Evolutionary conservation across 2,113 vertebrate species (phyloP).

Genomic region (Pomatorhinus ruficollis): DNA sequence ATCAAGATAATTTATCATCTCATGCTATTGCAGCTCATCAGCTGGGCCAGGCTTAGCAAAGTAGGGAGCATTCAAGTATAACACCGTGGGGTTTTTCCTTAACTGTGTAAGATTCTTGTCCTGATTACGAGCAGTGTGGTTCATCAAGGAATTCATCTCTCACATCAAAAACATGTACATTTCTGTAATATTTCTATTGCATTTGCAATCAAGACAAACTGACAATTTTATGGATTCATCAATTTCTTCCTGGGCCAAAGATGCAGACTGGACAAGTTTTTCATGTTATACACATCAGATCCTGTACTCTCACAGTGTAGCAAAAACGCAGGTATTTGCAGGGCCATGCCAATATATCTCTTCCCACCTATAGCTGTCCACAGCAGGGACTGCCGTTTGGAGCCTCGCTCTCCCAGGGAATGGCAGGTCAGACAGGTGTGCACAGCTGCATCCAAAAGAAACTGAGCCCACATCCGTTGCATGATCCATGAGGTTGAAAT

Average conservation of each 20-base stretch:
- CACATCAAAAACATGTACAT: not conserved
- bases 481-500: not conserved
- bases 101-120: not conserved
- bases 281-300: not conserved
- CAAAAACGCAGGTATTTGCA: not conserved
- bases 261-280: not conserved
- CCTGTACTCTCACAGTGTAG: not conserved
- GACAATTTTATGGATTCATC: not conserved
- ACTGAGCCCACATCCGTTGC: not conserved
- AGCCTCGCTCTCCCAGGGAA: not conserved
- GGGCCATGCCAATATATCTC: not conserved
- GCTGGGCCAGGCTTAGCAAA: not conserved
- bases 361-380: not conserved
- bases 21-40: not conserved
- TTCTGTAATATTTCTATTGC: not conserved
- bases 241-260: not conserved
- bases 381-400: not conserved
- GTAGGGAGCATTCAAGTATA: not conserved
- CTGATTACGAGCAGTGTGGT: not conserved
- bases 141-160: not conserved
- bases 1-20: not conserved
- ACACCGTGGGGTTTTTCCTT: not conserved
- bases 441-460: not conserved
- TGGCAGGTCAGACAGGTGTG: not conserved
- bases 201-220: not conserved